Evolutionary conservation across 2,113 vertebrate genomes (phyloP).

Genomic region (Psophia crepitans): DNA sequence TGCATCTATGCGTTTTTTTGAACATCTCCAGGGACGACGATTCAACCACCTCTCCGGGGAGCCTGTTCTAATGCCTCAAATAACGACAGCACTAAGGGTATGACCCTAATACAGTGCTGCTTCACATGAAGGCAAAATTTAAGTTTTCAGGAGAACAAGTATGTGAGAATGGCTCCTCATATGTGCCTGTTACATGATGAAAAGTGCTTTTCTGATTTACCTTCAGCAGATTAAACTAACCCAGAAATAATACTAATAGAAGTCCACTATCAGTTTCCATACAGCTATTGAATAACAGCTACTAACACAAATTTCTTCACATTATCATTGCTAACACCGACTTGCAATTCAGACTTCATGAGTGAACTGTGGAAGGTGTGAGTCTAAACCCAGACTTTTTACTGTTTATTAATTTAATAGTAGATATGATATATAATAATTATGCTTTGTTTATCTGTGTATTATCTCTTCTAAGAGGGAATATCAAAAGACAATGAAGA

Average conservation of each 20-base stretch:
- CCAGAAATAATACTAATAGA: background rate
- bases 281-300: background rate
- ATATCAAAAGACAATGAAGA: background rate
- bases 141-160: background rate
- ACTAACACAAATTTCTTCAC: background rate
- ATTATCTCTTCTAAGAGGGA: background rate
- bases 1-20: no score
- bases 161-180: background rate
- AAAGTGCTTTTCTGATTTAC: background rate
- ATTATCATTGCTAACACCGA: background rate
- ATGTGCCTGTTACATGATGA: accelerated
- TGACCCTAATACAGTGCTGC: background rate
- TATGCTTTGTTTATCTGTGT: background rate
- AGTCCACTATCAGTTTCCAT: background rate
- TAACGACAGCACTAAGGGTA: background rate
- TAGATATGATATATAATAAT: background rate
- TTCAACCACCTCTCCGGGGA: no score
- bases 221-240: background rate
- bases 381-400: background rate
- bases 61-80: no score
- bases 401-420: background rate
- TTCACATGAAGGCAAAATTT: background rate
- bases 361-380: background rate
- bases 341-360: background rate
- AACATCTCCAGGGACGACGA: no score